Evolutionary conservation across 2,113 vertebrate species (phyloP).

Genomic region (Upupa epops): DNA sequence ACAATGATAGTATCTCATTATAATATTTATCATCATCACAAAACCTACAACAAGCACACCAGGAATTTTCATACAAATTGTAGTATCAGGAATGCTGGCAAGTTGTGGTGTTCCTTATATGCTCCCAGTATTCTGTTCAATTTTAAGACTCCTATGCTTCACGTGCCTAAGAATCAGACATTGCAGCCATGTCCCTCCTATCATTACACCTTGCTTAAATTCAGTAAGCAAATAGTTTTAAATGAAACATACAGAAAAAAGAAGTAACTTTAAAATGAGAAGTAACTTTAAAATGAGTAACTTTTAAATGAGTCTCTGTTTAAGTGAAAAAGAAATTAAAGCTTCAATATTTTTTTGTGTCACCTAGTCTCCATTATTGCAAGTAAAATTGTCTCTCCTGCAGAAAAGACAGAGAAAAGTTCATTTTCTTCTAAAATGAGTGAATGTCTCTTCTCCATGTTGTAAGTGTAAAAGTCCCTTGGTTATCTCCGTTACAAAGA

Average conservation of each 20-base stretch:
- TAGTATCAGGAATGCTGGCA: neutral
- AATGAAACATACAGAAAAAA: neutral
- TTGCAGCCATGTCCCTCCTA: neutral
- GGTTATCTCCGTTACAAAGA: neutral
- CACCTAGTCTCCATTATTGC: neutral
- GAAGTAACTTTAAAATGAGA: neutral
- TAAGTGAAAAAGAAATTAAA: neutral
- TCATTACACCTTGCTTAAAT: neutral
- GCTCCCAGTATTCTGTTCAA: neutral
- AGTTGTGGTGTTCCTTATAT: neutral
- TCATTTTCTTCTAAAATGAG: neutral
- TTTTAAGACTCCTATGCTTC: neutral
- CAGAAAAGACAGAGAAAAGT: neutral
- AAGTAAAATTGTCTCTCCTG: neutral
- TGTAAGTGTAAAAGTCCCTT: neutral
- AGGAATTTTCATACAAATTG: neutral
- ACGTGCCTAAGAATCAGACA: neutral
- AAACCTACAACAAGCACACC: neutral
- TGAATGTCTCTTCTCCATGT: neutral
- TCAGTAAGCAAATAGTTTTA: neutral
- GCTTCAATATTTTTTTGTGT: neutral
- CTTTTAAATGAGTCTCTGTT: neutral
- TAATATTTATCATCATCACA: conserved; percentile 4
- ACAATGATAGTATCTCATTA: neutral
- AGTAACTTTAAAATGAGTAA: neutral